These are phyloP conservation scores for Oostethus manadensis DNA, from an alignment of 2,113 vertebrate species.

Conservation along the genomic window DNA sequence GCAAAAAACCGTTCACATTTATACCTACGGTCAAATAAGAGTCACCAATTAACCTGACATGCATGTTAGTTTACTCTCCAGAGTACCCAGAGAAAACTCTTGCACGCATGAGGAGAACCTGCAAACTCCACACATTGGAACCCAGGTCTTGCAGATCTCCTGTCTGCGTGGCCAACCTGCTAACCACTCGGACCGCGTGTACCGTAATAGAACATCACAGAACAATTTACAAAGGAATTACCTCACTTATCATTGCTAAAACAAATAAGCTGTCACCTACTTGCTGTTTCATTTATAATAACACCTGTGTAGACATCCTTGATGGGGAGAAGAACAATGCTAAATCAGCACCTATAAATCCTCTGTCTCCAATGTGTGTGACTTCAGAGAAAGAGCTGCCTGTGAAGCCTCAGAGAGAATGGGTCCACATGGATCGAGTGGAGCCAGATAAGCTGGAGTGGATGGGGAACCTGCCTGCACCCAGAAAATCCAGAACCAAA, in stretches of 20 bases:
- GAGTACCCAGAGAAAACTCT: too few species aligned
- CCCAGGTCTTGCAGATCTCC: too few species aligned
- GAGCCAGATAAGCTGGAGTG: conserved; percentile 94
- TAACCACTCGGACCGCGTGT: too few species aligned
- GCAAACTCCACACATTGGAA: too few species aligned
- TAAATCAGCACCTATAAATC: not conserved
- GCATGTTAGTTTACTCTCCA: too few species aligned
- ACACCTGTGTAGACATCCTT: not conserved
- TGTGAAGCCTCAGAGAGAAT: conserved; percentile 81
- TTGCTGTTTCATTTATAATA: not conserved
- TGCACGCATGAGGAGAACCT: too few species aligned
- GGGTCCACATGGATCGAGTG: conserved; percentile 90
- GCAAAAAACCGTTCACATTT: too few species aligned
- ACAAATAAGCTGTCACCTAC: not conserved
- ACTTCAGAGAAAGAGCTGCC: conserved; percentile 73
- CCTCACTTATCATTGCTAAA: not conserved
- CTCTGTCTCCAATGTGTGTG: conserved; percentile 2
- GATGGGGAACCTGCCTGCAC: conserved; percentile 82
- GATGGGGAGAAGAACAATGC: not conserved
- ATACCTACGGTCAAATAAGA: too few species aligned
- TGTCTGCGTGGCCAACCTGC: too few species aligned
- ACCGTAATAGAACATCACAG: not conserved
- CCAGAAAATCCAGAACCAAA: conserved; percentile 77
- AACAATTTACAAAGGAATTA: not conserved
- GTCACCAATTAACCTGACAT: too few species aligned